Conservation (phyloP, 2,888 invertebrate genomes). For the Ferrisia virgata region DNA sequence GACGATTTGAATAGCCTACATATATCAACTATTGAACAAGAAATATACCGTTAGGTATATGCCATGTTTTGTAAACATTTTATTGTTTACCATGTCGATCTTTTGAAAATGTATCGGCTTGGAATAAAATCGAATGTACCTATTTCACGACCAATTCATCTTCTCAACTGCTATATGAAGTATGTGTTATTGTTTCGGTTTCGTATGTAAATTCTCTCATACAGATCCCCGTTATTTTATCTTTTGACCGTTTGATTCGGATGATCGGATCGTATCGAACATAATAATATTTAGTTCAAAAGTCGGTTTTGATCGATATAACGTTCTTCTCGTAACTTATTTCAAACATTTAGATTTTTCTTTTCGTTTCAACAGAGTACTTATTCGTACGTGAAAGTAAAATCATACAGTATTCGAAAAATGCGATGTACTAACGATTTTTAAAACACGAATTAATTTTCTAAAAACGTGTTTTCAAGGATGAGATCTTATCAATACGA, state of each 20-base stretch:
- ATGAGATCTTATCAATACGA: not conserved
- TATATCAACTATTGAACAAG: not conserved
- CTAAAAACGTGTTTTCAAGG: not conserved
- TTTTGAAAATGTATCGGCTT: not conserved
- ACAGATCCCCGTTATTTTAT: not conserved
- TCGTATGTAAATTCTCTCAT: not conserved
- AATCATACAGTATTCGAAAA: not conserved
- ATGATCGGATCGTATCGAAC: not conserved
- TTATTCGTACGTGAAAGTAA: too few species aligned
- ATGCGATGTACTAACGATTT: not conserved
- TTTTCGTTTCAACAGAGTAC: not conserved
- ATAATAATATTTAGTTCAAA: not conserved
- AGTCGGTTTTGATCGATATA: not conserved
- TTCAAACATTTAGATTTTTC: not conserved
- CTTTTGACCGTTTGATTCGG: not conserved
- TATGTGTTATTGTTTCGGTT: not conserved
- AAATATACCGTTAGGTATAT: not conserved
- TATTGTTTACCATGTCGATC: not conserved
- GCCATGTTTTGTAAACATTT: conserved; percentile 24
- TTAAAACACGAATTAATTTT: not conserved
- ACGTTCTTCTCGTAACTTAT: not conserved
- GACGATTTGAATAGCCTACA: not conserved
- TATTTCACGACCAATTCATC: not conserved
- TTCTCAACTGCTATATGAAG: not conserved
- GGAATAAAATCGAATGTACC: not conserved